Conservation (phyloP, 2,888 invertebrate species). For the Malachius bipustulatus region DNA sequence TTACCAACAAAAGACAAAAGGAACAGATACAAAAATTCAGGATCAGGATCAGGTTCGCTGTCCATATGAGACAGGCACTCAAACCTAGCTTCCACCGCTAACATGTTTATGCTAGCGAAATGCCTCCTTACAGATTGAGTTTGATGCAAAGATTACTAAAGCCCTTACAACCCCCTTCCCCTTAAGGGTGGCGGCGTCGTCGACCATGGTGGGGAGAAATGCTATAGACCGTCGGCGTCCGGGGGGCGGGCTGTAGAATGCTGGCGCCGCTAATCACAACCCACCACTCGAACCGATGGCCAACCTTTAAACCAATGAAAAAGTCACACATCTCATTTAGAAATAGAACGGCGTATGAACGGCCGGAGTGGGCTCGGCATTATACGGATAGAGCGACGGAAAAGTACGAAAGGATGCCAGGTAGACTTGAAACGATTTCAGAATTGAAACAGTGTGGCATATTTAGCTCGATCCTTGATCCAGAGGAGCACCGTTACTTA, state of each 20-base stretch:
- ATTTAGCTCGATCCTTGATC: too few relatives aligned
- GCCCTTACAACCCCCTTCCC: too few relatives aligned
- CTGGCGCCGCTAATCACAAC: conserved; percentile 33
- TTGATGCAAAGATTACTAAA: conserved; percentile 37
- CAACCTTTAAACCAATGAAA: conserved; percentile 41
- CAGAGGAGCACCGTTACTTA: too few relatives aligned
- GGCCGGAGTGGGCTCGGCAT: not conserved
- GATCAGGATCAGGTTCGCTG: too few relatives aligned
- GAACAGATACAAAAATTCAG: too few relatives aligned
- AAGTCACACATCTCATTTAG: conserved; percentile 41
- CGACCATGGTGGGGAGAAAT: conserved; percentile 30
- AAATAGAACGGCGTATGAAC: not conserved
- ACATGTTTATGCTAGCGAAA: conserved; percentile 38
- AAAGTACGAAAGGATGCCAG: too few relatives aligned
- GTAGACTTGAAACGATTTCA: too few relatives aligned
- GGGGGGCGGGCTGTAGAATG: conserved; percentile 32
- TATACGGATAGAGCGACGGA: not conserved
- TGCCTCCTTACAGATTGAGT: conserved; percentile 39
- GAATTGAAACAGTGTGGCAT: too few relatives aligned
- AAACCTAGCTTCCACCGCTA: conserved; percentile 31
- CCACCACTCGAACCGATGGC: conserved; percentile 25
- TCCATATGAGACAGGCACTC: too few relatives aligned
- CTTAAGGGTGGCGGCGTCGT: too few relatives aligned
- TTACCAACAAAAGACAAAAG: too few relatives aligned
- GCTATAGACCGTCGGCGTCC: conserved; percentile 29